phyloP scores from a whole-genome alignment of 2,888 invertebrate species.

The Drosophila buzzatii region DNA sequence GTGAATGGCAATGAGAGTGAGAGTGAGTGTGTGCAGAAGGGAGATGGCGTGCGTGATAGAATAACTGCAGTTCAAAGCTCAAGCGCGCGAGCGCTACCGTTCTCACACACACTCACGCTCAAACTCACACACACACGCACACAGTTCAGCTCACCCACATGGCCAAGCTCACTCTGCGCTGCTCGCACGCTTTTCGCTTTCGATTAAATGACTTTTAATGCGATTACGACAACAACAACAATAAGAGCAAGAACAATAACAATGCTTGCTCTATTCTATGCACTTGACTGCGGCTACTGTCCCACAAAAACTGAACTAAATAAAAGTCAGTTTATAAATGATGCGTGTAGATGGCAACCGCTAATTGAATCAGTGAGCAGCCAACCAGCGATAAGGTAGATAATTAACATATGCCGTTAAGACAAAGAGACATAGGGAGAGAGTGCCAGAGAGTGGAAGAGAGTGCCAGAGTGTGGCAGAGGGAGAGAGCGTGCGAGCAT shows the following conservation, averaged over 20 bases:
- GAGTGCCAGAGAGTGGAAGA: neutral
- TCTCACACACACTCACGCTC: constrained; percentile 12
- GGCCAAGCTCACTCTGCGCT: constrained; percentile 20
- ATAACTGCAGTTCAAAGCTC: constrained; percentile 28
- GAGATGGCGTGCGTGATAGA: constrained; percentile 6
- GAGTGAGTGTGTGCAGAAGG: constrained; percentile 1
- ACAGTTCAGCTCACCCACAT: constrained; percentile 12
- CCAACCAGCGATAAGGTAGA: constrained; percentile 49
- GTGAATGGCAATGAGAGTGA: neutral
- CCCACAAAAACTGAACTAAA: constrained; percentile 48
- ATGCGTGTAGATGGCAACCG: constrained; percentile 60
- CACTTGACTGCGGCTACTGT: constrained; percentile 59
- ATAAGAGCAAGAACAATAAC: constrained; percentile 30
- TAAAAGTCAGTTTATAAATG: constrained; percentile 44
- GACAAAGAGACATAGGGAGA: neutral
- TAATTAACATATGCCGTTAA: constrained; percentile 62
- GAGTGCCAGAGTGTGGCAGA: neutral
- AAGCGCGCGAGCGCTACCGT: constrained; percentile 14
- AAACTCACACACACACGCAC: constrained; percentile 14
- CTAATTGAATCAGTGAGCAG: constrained; percentile 74
- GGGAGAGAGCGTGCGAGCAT: neutral
- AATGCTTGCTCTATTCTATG: constrained; percentile 36
- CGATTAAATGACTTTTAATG: constrained; percentile 79
- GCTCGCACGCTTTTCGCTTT: constrained; percentile 53
- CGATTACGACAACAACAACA: constrained; percentile 62